Conservation (phyloP, 1,140 invertebrate species). For the Dryas iulia region DNA sequence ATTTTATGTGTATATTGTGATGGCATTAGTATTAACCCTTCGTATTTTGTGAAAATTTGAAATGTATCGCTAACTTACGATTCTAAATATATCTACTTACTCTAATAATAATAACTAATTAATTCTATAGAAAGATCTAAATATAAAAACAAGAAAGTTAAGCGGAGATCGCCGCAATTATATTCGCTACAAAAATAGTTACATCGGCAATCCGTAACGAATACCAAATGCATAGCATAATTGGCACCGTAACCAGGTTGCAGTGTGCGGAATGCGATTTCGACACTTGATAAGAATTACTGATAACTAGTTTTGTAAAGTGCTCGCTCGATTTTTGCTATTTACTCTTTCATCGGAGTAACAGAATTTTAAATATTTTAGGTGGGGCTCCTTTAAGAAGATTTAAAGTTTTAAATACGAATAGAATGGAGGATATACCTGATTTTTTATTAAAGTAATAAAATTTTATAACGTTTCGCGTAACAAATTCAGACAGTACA, state of each 20-base stretch:
- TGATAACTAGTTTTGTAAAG: not conserved
- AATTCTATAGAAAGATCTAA: too few relatives aligned
- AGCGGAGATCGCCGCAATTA: not conserved
- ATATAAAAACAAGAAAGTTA: not conserved
- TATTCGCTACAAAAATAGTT: not conserved
- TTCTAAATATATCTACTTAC: too few relatives aligned
- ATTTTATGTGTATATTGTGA: too few relatives aligned
- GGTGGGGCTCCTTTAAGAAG: not conserved
- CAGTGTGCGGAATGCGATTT: not conserved
- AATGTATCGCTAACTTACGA: too few relatives aligned
- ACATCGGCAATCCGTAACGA: not conserved
- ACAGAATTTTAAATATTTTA: not conserved
- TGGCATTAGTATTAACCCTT: too few relatives aligned
- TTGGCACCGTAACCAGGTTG: conserved; percentile 1
- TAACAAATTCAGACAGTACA: too few relatives aligned
- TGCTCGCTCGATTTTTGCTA: not conserved
- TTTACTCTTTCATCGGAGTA: not conserved
- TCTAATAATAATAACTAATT: too few relatives aligned
- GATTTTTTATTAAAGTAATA: too few relatives aligned
- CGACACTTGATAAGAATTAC: not conserved
- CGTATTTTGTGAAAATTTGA: too few relatives aligned
- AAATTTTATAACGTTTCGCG: too few relatives aligned
- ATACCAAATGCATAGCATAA: not conserved
- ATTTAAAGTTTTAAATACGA: too few relatives aligned
- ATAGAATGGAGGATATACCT: too few relatives aligned